Percentiles rank a stretch among this genome's conserved stretches.
phyloP scores from a whole-genome alignment of 2,797 vertebrate genomes.

The Leuciscus waleckii region DNA sequence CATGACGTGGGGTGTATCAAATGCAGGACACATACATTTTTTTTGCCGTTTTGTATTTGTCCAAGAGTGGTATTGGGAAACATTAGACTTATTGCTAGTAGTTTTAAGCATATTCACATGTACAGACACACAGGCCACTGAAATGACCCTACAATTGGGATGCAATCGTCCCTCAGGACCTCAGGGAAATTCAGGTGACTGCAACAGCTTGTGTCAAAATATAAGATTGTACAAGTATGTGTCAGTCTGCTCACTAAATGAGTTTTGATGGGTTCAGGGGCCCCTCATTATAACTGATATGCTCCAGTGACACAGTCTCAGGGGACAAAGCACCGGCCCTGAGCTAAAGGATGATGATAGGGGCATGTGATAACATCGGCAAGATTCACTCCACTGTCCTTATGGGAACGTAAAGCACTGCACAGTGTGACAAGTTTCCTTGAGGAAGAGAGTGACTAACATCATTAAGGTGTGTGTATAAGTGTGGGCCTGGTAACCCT shows the following conservation, averaged over 20 bases:
- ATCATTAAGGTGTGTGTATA: conserved; percentile 3
- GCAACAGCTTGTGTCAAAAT: conserved; percentile 32
- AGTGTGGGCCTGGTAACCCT: too few relatives aligned
- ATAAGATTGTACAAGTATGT: conserved; percentile 25
- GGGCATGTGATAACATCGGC: conserved; percentile 24
- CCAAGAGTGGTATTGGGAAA: background rate
- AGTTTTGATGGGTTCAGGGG: conserved; percentile 46
- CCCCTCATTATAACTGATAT: conserved; percentile 46
- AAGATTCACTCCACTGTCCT: conserved; percentile 39
- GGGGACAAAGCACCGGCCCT: conserved; percentile 1
- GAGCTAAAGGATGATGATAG: conserved; percentile 51
- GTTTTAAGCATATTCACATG: background rate
- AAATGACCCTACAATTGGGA: conserved; percentile 4
- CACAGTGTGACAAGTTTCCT: conserved; percentile 37
- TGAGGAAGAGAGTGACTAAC: conserved; percentile 26
- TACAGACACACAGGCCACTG: background rate
- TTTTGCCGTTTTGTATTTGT: background rate
- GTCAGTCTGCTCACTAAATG: conserved; percentile 38
- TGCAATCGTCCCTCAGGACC: background rate
- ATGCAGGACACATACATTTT: background rate
- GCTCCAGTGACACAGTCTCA: conserved; percentile 40
- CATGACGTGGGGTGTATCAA: background rate
- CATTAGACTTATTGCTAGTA: conserved; percentile 3
- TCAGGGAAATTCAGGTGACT: conserved; percentile 27
- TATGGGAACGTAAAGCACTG: conserved; percentile 37